Evolutionary conservation across 2,888 invertebrate species (phyloP).

Genomic region (Tachystola acroxantha): DNA sequence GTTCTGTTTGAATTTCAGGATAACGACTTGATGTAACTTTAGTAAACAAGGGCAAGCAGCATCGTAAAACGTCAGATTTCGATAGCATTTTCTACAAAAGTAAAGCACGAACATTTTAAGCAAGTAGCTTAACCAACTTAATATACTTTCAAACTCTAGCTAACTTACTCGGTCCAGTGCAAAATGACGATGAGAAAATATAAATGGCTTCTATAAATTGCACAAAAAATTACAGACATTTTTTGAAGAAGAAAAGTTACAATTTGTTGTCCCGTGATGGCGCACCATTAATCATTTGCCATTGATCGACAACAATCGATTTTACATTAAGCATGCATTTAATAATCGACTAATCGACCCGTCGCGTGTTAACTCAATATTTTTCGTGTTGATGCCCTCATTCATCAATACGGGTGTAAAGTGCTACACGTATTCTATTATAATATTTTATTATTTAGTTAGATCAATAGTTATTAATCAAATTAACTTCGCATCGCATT

Average conservation of each 20-base stretch:
- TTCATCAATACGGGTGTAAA: slow-evolving; percentile 27
- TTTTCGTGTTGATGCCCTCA: slow-evolving; percentile 32
- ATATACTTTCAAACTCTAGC: background rate
- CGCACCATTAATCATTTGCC: slow-evolving; percentile 41
- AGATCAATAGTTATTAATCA: too few species aligned
- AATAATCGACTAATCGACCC: slow-evolving; percentile 54
- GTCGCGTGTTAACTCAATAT: slow-evolving; percentile 49
- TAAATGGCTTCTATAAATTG: too few species aligned
- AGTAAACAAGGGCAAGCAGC: too few species aligned
- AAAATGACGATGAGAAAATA: too few species aligned
- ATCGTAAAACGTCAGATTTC: too few species aligned
- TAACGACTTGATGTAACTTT: too few species aligned
- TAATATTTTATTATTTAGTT: too few species aligned
- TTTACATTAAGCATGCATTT: slow-evolving; percentile 55
- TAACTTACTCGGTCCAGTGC: background rate
- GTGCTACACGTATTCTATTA: slow-evolving; percentile 15
- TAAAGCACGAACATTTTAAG: background rate
- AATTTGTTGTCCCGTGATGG: slow-evolving; percentile 19
- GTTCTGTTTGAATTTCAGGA: too few species aligned
- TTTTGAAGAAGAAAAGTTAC: too few species aligned
- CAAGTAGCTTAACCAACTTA: background rate
- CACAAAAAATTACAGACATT: background rate
- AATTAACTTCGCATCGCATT: too few species aligned
- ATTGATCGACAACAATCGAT: slow-evolving; percentile 54
- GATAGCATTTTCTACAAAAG: background rate